These are phyloP conservation scores for Rhopilema esculentum DNA, from an alignment of 30 jellyfish, hydroid and myxozoan genomes.

Conservation along the genomic window DNA sequence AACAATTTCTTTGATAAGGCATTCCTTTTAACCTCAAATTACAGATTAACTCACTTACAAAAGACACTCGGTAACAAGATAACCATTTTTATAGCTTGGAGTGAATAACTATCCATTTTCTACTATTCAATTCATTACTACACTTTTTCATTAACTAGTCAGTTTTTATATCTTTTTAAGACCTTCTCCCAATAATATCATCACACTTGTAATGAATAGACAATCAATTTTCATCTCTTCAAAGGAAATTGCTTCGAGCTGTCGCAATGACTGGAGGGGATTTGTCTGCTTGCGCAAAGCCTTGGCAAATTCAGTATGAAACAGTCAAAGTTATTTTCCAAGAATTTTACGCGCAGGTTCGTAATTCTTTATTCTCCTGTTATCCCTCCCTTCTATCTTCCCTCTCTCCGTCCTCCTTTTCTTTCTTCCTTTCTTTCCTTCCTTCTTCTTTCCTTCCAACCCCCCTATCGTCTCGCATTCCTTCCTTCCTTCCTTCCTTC, in stretches of 20 bases:
- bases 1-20: too few relatives aligned
- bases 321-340: slow-evolving; percentile 96
- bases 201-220: too few relatives aligned
- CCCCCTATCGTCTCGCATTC: neutral
- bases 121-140: too few relatives aligned
- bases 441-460: slow-evolving; percentile 1
- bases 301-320: slow-evolving; percentile 96
- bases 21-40: too few relatives aligned
- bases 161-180: too few relatives aligned
- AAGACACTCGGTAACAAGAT: too few relatives aligned
- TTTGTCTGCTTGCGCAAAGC: slow-evolving; percentile 96
- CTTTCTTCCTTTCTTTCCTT: neutral
- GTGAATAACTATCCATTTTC: too few relatives aligned
- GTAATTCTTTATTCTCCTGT: too few relatives aligned
- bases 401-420: slow-evolving; percentile 1
- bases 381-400: neutral
- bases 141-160: too few relatives aligned
- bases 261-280: slow-evolving; percentile 97
- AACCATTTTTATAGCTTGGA: too few relatives aligned
- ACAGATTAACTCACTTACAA: too few relatives aligned
- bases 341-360: slow-evolving; percentile 96
- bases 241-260: slow-evolving; percentile 86
- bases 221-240: neutral
- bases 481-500: slow-evolving; percentile 7
- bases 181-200: too few relatives aligned